Percentiles rank a stretch among this genome's conserved stretches.
Conservation (phyloP, 1,140 invertebrate genomes). For the Apis dorsata region DNA sequence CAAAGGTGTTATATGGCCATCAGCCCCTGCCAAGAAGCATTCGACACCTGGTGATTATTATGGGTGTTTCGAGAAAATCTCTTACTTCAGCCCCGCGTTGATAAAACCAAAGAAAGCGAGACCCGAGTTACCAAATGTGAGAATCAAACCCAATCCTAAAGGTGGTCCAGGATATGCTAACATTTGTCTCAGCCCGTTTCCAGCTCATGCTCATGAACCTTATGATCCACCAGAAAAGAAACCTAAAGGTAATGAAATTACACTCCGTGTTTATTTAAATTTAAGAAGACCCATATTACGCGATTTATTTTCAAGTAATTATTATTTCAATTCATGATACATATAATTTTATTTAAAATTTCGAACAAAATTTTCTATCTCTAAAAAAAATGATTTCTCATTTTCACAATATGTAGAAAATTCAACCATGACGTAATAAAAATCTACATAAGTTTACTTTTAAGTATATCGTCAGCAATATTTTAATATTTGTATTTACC, state of each 20-base stretch:
- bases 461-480: neutral
- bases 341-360: too few species aligned
- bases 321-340: too few species aligned
- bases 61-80: conserved; percentile 70
- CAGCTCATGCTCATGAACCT: conserved; percentile 58
- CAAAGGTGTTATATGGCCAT: conserved; percentile 53
- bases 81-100: conserved; percentile 61
- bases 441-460: too few species aligned
- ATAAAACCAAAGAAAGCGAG: neutral
- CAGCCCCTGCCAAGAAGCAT: conserved; percentile 67
- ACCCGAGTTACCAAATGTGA: conserved; percentile 63
- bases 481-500: conserved; percentile 26
- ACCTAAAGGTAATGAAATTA: neutral
- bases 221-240: conserved; percentile 45
- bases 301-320: too few species aligned
- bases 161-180: conserved; percentile 72
- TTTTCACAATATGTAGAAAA: neutral
- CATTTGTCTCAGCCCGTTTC: conserved; percentile 70
- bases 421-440: neutral
- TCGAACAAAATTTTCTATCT: too few species aligned
- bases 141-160: conserved; percentile 68
- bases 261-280: neutral
- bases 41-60: conserved; percentile 72
- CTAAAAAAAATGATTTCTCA: too few species aligned
- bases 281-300: too few species aligned